These are phyloP conservation scores for Erythrolamprus reginae DNA, from an alignment of 2,113 vertebrate species.

Conservation along the genomic window DNA sequence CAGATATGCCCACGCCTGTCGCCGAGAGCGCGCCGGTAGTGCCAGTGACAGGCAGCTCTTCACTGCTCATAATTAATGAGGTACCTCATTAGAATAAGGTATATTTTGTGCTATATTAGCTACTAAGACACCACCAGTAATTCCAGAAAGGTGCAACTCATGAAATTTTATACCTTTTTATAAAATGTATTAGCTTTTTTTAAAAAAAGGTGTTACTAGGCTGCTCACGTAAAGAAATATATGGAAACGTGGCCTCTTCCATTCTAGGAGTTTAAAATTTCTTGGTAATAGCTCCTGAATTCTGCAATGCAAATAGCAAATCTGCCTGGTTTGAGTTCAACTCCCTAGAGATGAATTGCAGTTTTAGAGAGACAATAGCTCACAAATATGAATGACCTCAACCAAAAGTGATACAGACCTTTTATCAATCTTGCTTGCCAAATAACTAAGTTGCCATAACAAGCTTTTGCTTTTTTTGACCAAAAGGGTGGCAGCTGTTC, in stretches of 20 bases:
- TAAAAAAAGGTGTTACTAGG: not conserved
- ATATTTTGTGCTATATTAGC: not conserved
- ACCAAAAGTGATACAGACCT: not conserved
- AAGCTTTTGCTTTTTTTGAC: constrained; percentile 36
- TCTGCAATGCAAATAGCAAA: not conserved
- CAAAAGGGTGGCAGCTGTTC: constrained; percentile 26
- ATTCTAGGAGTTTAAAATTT: not conserved
- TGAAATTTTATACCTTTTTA: not conserved
- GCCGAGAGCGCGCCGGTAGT: too few species aligned
- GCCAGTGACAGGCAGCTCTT: too few species aligned
- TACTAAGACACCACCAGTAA: not conserved
- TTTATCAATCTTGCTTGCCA: not conserved
- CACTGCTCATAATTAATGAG: not conserved
- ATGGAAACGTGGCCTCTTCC: not conserved
- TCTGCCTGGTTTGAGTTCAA: not conserved
- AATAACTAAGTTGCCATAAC: constrained; percentile 26
- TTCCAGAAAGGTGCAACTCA: not conserved
- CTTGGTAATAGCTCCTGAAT: not conserved
- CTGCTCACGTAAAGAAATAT: not conserved
- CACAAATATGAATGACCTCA: not conserved
- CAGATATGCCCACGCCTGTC: too few species aligned
- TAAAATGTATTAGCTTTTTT: not conserved
- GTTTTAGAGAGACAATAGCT: not conserved
- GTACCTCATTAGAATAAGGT: not conserved
- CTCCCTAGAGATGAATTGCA: not conserved